phyloP scores from a whole-genome alignment of 2,113 vertebrate genomes.

The Paramisgurnus dabryanus region DNA sequence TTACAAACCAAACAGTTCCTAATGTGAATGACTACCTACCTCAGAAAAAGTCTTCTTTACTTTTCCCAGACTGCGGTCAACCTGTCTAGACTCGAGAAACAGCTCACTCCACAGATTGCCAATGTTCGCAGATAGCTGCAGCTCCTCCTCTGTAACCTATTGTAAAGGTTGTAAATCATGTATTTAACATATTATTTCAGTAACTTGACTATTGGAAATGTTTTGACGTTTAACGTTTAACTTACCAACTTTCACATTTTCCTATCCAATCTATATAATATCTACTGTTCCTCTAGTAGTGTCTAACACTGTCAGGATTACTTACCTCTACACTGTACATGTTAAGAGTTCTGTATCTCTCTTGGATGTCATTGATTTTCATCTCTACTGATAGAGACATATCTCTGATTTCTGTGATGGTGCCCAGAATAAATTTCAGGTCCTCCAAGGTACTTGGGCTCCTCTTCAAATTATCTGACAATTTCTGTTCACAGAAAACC shows the following conservation, averaged over 20 bases:
- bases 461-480: slow-evolving; percentile 74
- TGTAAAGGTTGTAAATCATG: background rate
- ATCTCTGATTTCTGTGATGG: slow-evolving; percentile 80
- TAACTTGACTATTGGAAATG: background rate
- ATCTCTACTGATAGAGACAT: slow-evolving; percentile 85
- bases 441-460: slow-evolving; percentile 80
- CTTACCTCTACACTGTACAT: slow-evolving; percentile 83
- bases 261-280: background rate
- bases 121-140: slow-evolving; percentile 68
- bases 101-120: slow-evolving; percentile 77
- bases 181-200: background rate
- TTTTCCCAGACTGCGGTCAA: slow-evolving; percentile 78
- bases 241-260: background rate
- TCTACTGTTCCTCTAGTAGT: background rate
- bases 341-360: slow-evolving; percentile 86
- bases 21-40: slow-evolving; percentile 66
- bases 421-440: slow-evolving; percentile 83
- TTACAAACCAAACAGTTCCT: background rate
- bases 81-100: slow-evolving; percentile 73
- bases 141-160: slow-evolving; percentile 80
- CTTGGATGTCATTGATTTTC: slow-evolving; percentile 79
- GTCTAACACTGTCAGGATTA: background rate
- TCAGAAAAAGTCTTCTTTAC: slow-evolving; percentile 85
- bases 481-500: slow-evolving; percentile 65
- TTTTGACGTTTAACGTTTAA: no score